Percentiles rank a stretch among this genome's conserved stretches.
These are phyloP conservation scores for Oncorhynchus nerka DNA, from an alignment of 2,113 vertebrate species.

Conservation along the genomic window DNA sequence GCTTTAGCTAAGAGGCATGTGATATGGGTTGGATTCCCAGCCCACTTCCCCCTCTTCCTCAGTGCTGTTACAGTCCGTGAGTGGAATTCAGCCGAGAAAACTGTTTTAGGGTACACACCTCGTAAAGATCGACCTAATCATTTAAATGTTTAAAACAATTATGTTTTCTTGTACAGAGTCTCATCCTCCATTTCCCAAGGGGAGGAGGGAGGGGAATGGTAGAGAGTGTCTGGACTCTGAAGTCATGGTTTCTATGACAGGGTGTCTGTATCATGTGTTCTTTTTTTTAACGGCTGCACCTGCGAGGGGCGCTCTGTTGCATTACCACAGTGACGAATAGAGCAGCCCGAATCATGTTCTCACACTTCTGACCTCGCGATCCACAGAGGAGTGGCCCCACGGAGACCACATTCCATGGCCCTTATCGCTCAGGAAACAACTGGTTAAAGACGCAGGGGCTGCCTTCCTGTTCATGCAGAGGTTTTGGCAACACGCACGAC, in stretches of 20 bases:
- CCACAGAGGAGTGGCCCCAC: neutral
- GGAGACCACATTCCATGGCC: neutral
- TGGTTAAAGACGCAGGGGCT: neutral
- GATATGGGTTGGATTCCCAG: neutral
- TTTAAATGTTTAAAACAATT: no score
- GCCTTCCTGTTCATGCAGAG: neutral
- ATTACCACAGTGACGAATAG: neutral
- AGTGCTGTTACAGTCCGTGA: neutral
- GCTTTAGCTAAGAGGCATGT: neutral
- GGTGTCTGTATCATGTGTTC: neutral
- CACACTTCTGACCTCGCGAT: neutral
- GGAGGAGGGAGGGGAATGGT: neutral
- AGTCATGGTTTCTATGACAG: neutral
- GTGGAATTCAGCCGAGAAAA: neutral
- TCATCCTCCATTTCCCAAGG: no score
- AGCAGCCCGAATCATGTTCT: neutral
- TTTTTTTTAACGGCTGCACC: neutral
- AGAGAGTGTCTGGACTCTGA: neutral
- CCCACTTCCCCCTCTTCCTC: neutral
- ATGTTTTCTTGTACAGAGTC: no score
- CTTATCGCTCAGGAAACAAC: conserved; percentile 7
- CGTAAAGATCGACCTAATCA: no score
- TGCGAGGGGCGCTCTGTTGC: neutral
- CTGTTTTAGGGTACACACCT: neutral
- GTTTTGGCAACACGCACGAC: neutral